Evolutionary conservation across 1,140 invertebrate species (phyloP), one percentile per base, ranked within the genome.

Genomic region (Homarus americanus): DNA sequence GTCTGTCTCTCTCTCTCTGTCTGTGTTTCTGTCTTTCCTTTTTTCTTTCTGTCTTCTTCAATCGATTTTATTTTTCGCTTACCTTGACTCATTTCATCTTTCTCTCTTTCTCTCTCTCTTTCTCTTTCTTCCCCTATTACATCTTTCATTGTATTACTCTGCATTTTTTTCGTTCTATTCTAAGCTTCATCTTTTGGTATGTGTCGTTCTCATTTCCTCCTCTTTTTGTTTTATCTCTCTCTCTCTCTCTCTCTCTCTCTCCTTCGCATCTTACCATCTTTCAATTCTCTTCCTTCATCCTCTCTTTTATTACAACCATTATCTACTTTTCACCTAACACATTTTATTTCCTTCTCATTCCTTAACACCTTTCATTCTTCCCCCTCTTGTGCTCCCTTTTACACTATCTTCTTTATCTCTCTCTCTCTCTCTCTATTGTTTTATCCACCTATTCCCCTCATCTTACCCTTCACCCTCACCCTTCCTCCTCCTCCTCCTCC

Each of bases 31-130:
- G 2, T 72, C 36, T 84, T 10, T 84, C n/a, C 20, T 10, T 84
- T 34, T 72, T 17, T 72, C 40, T 69, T 17, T 84, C 63, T 72
- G 4, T 72, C 20, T 83, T 53, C 12, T 4, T 34, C 28, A 5
- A 15, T 24, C 28, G 4, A 3, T 7, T 66, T 20, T 66, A 28
- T 69, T 2, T 83, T 3, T 36, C 2, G 20, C 17, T 58, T 20
- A 20, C 0, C 24, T 20, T 58, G 10, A 20, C 32, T 86, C 1
- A n/a, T 36, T 20, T 24, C 53, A 15, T 79, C 20, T 75, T 49
- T 87, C 49, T 87, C 49, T 87, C 85, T 78, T 49, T 78, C 75
- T 79, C 85, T 87, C 41, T 87, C 49, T 75, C 69, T 75, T 69
- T 75, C 69, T 86, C 83, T 86, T 69, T 86, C 82, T 84, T 34